These are phyloP conservation scores for Cotesia typhae DNA, from an alignment of 1,140 invertebrate genomes.

Conservation along the genomic window DNA sequence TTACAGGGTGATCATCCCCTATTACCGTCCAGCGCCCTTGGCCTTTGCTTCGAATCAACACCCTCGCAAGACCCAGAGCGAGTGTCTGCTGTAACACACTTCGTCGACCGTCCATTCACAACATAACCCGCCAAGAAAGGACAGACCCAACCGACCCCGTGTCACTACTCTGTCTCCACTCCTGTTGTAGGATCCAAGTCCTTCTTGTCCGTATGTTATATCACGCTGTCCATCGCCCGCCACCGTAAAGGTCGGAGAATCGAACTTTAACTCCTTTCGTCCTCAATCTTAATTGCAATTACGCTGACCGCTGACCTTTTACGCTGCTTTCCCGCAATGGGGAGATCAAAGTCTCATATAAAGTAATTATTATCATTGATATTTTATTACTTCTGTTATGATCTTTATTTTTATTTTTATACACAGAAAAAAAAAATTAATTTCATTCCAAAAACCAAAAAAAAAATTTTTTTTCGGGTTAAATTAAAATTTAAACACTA, in stretches of 20 bases:
- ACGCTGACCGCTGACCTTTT: neutral
- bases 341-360: too few relatives aligned
- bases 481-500: too few relatives aligned
- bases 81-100: constrained; percentile 20
- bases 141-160: neutral
- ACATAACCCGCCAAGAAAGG: constrained; percentile 12
- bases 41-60: constrained; percentile 35
- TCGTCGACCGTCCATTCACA: neutral
- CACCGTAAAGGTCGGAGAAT: neutral
- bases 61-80: constrained; percentile 23
- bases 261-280: constrained; percentile 11
- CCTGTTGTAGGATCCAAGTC: too few relatives aligned
- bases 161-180: neutral
- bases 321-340: neutral
- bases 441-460: too few relatives aligned
- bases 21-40: constrained; percentile 42
- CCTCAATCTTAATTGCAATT: constrained; percentile 5
- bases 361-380: too few relatives aligned
- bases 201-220: neutral
- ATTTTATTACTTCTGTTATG: too few relatives aligned
- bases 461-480: too few relatives aligned
- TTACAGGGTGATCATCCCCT: constrained; percentile 55
- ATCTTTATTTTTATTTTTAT: too few relatives aligned
- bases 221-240: too few relatives aligned
- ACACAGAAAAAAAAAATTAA: too few relatives aligned